Evolutionary conservation across 2,888 invertebrate genomes (phyloP).

Genomic region (Drosophila imparisetae): DNA sequence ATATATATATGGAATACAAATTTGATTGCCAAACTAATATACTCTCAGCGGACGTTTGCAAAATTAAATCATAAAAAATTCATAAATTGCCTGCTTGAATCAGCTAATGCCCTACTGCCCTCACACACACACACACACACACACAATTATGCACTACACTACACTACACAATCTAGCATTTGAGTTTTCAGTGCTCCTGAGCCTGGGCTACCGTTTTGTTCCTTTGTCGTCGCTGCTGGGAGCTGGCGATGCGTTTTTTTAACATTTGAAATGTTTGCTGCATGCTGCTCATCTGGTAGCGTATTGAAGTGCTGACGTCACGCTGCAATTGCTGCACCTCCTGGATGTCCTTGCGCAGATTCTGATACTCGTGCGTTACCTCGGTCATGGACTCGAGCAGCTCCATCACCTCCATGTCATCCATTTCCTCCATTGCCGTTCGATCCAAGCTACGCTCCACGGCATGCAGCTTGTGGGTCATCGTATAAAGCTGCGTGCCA

Average conservation of each 20-base stretch:
- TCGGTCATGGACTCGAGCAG: slow-evolving; percentile 91
- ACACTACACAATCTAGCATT: neutral
- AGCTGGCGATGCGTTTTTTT: slow-evolving; percentile 88
- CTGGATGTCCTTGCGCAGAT: slow-evolving; percentile 90
- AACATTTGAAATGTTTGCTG: slow-evolving; percentile 90
- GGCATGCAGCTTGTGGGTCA: slow-evolving; percentile 90
- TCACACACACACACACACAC: neutral
- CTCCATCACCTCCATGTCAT: slow-evolving; percentile 89
- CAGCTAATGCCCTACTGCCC: slow-evolving; percentile 2
- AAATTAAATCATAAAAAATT: slow-evolving; percentile 49
- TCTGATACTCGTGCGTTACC: slow-evolving; percentile 92
- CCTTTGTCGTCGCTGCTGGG: slow-evolving; percentile 56
- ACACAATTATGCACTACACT: neutral
- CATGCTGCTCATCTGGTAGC: slow-evolving; percentile 88
- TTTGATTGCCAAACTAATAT: neutral
- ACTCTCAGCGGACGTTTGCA: too few relatives aligned
- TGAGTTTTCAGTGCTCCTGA: slow-evolving; percentile 33
- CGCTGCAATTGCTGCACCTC: slow-evolving; percentile 92
- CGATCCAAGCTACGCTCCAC: slow-evolving; percentile 86
- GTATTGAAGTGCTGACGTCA: slow-evolving; percentile 90
- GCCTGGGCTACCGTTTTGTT: slow-evolving; percentile 15
- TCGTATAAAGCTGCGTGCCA: slow-evolving; percentile 89
- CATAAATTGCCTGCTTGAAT: slow-evolving; percentile 39
- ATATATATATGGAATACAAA: neutral
- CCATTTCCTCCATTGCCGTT: slow-evolving; percentile 81